These are phyloP conservation scores for Aspidapion aeneum DNA, from an alignment of 2,888 invertebrate genomes.

Conservation along the genomic window DNA sequence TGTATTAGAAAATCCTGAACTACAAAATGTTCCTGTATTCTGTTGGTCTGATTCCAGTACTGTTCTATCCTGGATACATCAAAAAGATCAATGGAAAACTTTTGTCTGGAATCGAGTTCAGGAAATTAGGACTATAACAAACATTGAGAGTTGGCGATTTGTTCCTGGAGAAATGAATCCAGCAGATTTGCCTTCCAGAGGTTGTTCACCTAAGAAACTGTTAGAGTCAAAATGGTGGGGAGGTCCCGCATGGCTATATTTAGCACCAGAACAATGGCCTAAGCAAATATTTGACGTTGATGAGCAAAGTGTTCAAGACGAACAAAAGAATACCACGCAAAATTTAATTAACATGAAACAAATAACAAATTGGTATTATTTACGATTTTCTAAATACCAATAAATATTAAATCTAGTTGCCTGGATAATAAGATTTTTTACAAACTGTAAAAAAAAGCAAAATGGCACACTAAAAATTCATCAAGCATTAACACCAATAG, in stretches of 20 bases:
- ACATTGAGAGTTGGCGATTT: neutral
- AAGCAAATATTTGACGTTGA: neutral
- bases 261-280: neutral
- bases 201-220: neutral
- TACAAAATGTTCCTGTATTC: neutral
- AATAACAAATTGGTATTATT: too few relatives aligned
- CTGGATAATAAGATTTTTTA: too few relatives aligned
- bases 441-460: too few relatives aligned
- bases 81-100: neutral
- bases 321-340: too few relatives aligned
- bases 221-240: constrained; percentile 4
- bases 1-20: neutral
- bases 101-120: neutral
- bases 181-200: neutral
- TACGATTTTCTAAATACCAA: too few relatives aligned
- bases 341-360: too few relatives aligned
- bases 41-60: neutral
- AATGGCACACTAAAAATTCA: too few relatives aligned
- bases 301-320: neutral
- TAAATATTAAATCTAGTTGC: too few relatives aligned
- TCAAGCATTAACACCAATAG: too few relatives aligned
- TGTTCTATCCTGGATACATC: neutral
- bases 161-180: neutral
- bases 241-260: neutral
- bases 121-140: neutral